Evolutionary conservation across 2,797 vertebrate genomes (phyloP), one percentile per base, ranked within the genome.

Genomic region (Onychomys arenicola): DNA sequence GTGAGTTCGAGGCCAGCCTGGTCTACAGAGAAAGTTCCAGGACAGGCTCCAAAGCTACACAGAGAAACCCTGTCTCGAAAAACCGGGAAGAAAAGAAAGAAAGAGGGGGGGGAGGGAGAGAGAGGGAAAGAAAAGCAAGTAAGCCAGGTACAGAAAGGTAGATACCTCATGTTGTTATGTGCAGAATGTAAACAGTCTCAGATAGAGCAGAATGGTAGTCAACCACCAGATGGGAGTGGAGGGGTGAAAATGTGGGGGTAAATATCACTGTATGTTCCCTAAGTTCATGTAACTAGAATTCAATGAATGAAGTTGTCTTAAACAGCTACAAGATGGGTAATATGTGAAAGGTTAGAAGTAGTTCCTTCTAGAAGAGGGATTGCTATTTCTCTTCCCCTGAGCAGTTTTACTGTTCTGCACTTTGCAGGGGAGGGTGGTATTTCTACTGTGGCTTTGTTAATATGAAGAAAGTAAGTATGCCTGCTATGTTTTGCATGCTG

Each of bases 381-480:
- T 71, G 55, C 52, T 92, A 57, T 17, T 7, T 32, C 40, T 40
- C 59, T 67, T 61, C 9, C 27, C 3, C 21, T 67, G 5, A 83
- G 84, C 78, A 40, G 12, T 94, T 87, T 88, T 55, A 84, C 17
- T 85, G 91, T 75, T 88, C 61, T 94, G 7, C 34, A 13, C 13
- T 13, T 55, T 17, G 2, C 49, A 52, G 61, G 61, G 25, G 61
- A 12, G 61, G 61, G 25, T 11, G 25, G 23, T 92, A 57, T 89
- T 87, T 96, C 93, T n/a, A n/a, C 8, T 80, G 75, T 90, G 40
- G 89, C 91, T 19, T 37, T 88, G n/a, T 32, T 73, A 88, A 55
- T 87, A 11, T 76, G 29, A 59, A 29, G 73, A 93, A 87, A 65
- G 94, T 49, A 91, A 55, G 32, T 77, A 40, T 55, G 49, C 52